These are phyloP conservation scores for Fistularia commersonii DNA, from an alignment of 2,797 vertebrate species.

Conservation along the genomic window DNA sequence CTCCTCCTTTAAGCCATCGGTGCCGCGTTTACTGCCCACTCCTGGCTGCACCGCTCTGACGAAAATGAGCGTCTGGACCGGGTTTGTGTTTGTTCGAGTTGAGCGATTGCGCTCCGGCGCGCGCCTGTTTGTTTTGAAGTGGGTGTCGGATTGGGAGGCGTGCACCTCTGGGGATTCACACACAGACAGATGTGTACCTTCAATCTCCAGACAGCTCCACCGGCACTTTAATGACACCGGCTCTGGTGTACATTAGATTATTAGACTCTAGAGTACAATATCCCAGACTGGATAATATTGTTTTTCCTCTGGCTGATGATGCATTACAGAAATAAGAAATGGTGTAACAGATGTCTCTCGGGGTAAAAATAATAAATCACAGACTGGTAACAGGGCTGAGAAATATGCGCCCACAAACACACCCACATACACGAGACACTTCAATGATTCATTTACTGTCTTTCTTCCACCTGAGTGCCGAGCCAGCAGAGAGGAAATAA, in stretches of 20 bases:
- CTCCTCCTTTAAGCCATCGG: conserved; percentile 22
- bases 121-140: conserved; percentile 24
- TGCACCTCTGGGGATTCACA: conserved; percentile 39
- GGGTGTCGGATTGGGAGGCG: conserved; percentile 23
- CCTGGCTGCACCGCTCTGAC: conserved; percentile 46
- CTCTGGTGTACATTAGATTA: conserved; percentile 75
- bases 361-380: conserved; percentile 78
- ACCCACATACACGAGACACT: conserved; percentile 47
- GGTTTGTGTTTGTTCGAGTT: conserved; percentile 9
- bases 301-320: conserved; percentile 78
- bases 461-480: conserved; percentile 46
- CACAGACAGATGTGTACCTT: conserved; percentile 62
- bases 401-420: conserved; percentile 52
- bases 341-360: conserved; percentile 75
- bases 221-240: conserved; percentile 72
- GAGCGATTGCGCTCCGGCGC: conserved; percentile 6
- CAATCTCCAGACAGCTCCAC: conserved; percentile 61
- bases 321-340: conserved; percentile 80
- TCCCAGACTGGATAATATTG: conserved; percentile 77
- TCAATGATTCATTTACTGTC: conserved; percentile 68
- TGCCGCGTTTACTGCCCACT: conserved; percentile 45
- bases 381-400: conserved; percentile 57
- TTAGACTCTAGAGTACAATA: conserved; percentile 78
- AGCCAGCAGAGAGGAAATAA: conserved; percentile 46
- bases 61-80: not conserved